Evolutionary conservation across 2,113 vertebrate species (phyloP), one percentile per base, ranked within the genome.

Genomic region (Callithrix jacchus): DNA sequence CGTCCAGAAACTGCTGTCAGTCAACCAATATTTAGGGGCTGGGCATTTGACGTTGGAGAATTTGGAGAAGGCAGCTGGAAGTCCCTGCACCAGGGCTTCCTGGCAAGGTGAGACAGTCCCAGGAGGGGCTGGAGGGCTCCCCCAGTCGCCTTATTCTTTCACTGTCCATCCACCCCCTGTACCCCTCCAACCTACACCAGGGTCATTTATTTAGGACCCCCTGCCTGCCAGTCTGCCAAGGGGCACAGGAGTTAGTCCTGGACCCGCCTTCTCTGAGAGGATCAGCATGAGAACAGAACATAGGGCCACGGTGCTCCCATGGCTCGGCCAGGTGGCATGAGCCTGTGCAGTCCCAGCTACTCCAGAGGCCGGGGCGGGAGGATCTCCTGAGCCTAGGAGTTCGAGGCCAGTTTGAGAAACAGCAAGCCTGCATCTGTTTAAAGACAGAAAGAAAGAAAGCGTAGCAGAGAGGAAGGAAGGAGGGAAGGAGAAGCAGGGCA

Each of bases 91-190:
- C 14, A 4, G 73, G 7, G 40, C 58, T 10, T n/a, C 3, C n/a
- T 7, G 17, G 64, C 7, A 2, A 30, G 9, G 10, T 5, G 47
- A 64, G 40, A 23, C 61, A 3, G 76, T 56, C 14, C 23, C 7
- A 35, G 49, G 42, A 45, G 16, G 1, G n/a, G 4, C 4, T 20
- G 52, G 42, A 10, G 30, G n/a, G 5, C 61, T 47, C 11, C 42
- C 37, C 25, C 20, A 13, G 45, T n/a, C 37, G 3, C 16, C 25
- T 25, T 49, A n/a, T 47, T 6, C 23, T 54, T 40, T 30, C 52
- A 0, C 0, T 11, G 21, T 8, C 79, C 6, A 0, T 18, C 12
- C 61, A 30, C 23, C 49, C 35, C 64, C 40, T 6, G 6, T 66
- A 6, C 14, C 0, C 2, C 20, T n/a, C 70, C 4, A 27, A 13